These are phyloP conservation scores for Etheostoma nigrum DNA, from an alignment of 2,797 vertebrate genomes.

Conservation along the genomic window DNA sequence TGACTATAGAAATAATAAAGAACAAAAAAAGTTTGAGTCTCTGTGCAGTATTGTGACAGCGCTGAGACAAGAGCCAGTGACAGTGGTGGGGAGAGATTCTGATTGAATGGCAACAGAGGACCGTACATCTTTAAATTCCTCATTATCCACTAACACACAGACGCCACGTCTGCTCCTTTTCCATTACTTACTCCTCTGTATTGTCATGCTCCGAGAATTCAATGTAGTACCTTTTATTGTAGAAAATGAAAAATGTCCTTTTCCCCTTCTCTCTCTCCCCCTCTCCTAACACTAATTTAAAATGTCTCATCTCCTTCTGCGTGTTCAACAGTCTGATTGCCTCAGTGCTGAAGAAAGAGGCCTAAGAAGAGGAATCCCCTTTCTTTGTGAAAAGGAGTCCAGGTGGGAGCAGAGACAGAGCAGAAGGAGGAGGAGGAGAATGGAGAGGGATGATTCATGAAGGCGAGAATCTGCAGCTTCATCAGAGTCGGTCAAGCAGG, in stretches of 20 bases:
- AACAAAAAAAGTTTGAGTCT: conserved; percentile 54
- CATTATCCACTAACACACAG: conserved; percentile 83
- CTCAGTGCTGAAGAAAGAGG: conserved; percentile 80
- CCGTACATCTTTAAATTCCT: conserved; percentile 80
- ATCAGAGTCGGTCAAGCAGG: conserved; percentile 83
- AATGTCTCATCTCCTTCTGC: conserved; percentile 85
- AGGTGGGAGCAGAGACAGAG: conserved; percentile 69
- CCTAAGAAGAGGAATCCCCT: conserved; percentile 81
- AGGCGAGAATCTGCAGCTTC: conserved; percentile 84
- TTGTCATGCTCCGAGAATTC: conserved; percentile 85
- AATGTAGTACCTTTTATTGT: conserved; percentile 83
- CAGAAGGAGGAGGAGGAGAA: conserved; percentile 49
- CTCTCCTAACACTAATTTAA: conserved; percentile 82
- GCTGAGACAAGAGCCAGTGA: conserved; percentile 59
- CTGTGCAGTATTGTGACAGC: conserved; percentile 57
- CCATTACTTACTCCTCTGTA: conserved; percentile 79
- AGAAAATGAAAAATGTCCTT: conserved; percentile 84
- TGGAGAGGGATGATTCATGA: conserved; percentile 73
- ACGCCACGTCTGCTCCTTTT: conserved; percentile 78
- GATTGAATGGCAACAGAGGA: conserved; percentile 75
- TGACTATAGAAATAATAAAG: conserved; percentile 34
- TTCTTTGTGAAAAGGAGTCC: conserved; percentile 80
- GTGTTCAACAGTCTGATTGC: conserved; percentile 85
- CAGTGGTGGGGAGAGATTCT: conserved; percentile 48
- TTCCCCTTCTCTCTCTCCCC: conserved; percentile 61